Evolutionary conservation across 2,888 invertebrate genomes (phyloP), one percentile per base, ranked within the genome.

Genomic region (Heliconius charithonia): DNA sequence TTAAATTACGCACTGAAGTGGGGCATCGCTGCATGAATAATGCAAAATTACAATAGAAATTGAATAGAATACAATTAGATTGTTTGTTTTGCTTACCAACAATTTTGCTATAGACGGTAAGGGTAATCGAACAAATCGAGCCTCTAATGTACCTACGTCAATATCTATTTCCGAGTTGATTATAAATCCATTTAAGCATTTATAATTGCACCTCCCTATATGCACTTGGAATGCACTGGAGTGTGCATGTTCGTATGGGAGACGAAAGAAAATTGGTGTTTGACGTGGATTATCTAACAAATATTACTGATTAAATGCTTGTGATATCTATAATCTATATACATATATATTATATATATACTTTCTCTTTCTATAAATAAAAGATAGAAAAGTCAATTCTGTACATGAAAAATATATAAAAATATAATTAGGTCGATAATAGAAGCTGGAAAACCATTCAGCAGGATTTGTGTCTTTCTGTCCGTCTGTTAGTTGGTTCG

Each of bases 1-100:
- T 86, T 85, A 87, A 87, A 86, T 86, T 85, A 87, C 89, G 85
- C 85, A 79, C 85, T 84, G 83, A 89, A 88, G 84, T 88, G 83
- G 89, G 85, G 83, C 90, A 88, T 80, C 84, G 83, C 86, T 87
- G 90, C 81, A 89, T 90, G 90, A 88, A 90, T 90, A 90, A 90
- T 85, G 86, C 84, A 84, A 83, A 81, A 82, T 82, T 82, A 82
- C 79, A 81, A 83, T 81, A 82, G 81, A 83, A 83, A 83, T 83
- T 79, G 80, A 82, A 83, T 83, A 82, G 81, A 83, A 83, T 82
- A 82, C 79, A 81, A 81, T 75, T 78, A 79, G 80, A 79, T 79
- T 79, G 79, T 81, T 79, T 81, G 76, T 75, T 79, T 75, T 79
- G 77, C 75, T 81, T 77, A 67, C 69, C 75, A 45, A 70, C 74